Evolutionary conservation across 2,888 invertebrate species (phyloP).

Genomic region (Euplagia quadripunctaria): DNA sequence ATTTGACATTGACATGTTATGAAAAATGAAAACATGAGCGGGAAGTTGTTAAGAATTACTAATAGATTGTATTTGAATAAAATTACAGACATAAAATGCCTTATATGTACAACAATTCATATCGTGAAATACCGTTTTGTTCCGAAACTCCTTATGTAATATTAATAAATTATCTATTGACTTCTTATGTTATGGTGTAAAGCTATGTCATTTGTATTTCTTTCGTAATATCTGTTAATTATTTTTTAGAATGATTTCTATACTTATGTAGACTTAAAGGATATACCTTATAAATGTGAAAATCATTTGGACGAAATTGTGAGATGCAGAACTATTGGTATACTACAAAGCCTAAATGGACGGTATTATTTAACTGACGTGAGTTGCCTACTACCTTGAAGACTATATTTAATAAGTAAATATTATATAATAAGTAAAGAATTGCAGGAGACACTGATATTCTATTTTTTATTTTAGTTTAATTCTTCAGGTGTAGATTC

Average conservation of each 20-base stretch:
- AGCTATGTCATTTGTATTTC: not conserved
- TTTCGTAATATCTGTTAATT: not conserved
- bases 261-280: slow-evolving; percentile 57
- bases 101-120: slow-evolving; percentile 52
- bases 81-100: slow-evolving; percentile 44
- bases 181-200: not conserved
- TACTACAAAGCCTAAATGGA: slow-evolving; percentile 70
- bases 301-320: slow-evolving; percentile 49
- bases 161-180: not conserved
- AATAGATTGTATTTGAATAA: not conserved
- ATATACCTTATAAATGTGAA: slow-evolving; percentile 57
- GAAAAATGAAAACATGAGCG: too few relatives aligned
- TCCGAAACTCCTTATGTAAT: slow-evolving; percentile 61
- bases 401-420: too few relatives aligned
- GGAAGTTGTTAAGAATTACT: too few relatives aligned
- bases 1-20: too few relatives aligned
- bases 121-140: slow-evolving; percentile 62
- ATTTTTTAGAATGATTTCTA: slow-evolving; percentile 70
- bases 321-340: slow-evolving; percentile 72
- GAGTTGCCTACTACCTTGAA: slow-evolving; percentile 36
- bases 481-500: slow-evolving; percentile 41
- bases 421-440: not conserved
- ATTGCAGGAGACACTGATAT: not conserved
- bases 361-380: slow-evolving; percentile 70
- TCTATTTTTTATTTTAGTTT: slow-evolving; percentile 54